Conservation (phyloP, 2,797 vertebrate genomes). For the Picus viridis region DNA sequence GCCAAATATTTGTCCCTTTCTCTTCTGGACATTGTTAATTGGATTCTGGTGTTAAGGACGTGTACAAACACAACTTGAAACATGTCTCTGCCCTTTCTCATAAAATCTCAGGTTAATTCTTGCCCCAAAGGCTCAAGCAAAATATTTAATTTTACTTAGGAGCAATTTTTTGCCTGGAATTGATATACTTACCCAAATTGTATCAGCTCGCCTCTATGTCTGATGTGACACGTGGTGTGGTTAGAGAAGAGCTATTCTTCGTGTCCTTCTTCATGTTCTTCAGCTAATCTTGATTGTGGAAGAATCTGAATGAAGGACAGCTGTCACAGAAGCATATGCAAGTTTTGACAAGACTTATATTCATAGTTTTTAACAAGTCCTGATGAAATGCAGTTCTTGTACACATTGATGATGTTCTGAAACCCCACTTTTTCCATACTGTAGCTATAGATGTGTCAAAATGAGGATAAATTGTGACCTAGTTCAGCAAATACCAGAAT, state of each 20-base stretch:
- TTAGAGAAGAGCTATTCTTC: background rate
- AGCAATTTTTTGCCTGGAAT: background rate
- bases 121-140: background rate
- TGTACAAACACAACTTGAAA: background rate
- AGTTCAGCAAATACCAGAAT: background rate
- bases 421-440: background rate
- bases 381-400: background rate
- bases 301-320: background rate
- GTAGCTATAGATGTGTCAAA: background rate
- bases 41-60: background rate
- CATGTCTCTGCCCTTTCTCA: background rate
- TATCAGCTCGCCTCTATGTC: accelerated
- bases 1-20: conserved; percentile 5
- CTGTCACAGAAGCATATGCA: background rate
- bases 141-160: background rate
- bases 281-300: background rate
- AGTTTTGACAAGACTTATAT: background rate
- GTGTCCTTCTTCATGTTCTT: background rate
- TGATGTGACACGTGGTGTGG: accelerated
- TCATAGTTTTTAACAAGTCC: background rate
- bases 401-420: background rate
- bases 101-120: background rate
- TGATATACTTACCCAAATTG: background rate
- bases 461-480: background rate
- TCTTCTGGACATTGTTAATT: background rate